Conservation (phyloP, 2,113 vertebrate genomes). For the Amazona guildingii region DNA sequence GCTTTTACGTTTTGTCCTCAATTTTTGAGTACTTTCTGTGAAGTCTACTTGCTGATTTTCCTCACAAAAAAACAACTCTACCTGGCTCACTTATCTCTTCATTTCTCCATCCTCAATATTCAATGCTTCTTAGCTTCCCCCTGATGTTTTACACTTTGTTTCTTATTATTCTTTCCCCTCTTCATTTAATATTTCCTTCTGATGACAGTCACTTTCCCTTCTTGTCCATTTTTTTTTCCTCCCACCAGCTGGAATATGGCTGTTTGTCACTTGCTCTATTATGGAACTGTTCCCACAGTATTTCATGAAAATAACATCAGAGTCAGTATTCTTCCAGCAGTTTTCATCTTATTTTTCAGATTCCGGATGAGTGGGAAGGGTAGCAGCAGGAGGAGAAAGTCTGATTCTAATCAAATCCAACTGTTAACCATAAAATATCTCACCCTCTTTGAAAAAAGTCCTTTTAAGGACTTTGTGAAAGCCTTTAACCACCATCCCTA, state of each 20-base stretch:
- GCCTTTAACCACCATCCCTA: background rate
- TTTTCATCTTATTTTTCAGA: slow-evolving; percentile 54
- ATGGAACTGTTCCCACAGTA: slow-evolving; percentile 24
- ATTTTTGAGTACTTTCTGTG: background rate
- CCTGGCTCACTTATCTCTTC: background rate
- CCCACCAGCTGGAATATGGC: background rate
- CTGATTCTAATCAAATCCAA: slow-evolving; percentile 31
- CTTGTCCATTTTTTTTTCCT: background rate
- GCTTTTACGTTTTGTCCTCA: background rate
- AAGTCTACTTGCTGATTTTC: background rate
- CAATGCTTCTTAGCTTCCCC: background rate
- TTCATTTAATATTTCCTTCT: slow-evolving; percentile 17
- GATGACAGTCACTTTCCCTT: background rate
- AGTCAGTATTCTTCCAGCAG: slow-evolving; percentile 47
- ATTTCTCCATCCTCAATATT: background rate
- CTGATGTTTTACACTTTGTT: background rate
- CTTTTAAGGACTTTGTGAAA: slow-evolving; percentile 7
- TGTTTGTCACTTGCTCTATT: slow-evolving; percentile 35
- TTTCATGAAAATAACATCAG: slow-evolving; percentile 52
- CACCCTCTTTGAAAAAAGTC: background rate
- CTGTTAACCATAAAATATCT: slow-evolving; percentile 14
- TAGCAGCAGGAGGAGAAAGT: slow-evolving; percentile 26
- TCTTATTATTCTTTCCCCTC: background rate
- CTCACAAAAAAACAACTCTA: background rate
- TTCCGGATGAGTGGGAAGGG: slow-evolving; percentile 40